Conservation (phyloP, 2,888 invertebrate genomes). For the Steinernema carpocapsae region DNA sequence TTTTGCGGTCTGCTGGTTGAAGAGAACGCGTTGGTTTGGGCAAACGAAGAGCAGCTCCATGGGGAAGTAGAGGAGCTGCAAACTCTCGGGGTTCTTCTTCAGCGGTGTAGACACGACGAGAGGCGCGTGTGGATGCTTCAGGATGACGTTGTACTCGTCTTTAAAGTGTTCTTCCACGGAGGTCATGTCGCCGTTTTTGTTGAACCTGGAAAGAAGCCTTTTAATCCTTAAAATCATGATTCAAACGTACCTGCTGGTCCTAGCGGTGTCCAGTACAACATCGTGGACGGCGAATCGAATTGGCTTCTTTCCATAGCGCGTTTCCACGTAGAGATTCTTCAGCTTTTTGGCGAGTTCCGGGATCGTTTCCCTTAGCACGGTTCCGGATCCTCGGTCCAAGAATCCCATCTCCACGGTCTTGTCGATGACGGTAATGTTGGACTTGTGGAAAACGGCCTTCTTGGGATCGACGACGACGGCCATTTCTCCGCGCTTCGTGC, state of each 20-base stretch:
- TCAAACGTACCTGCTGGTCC: neutral
- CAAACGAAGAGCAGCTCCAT: conserved; percentile 47
- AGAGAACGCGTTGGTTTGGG: conserved; percentile 51
- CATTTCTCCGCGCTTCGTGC: neutral
- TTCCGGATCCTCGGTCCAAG: neutral
- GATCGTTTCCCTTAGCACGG: neutral
- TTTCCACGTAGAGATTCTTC: neutral
- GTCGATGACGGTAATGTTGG: neutral
- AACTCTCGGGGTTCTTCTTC: too few species aligned
- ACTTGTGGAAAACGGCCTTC: neutral
- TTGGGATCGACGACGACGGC: neutral
- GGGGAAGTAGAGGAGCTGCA: conserved; percentile 49
- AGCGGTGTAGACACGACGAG: conserved; percentile 39
- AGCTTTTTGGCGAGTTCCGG: neutral
- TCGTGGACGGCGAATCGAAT: neutral
- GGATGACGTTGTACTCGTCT: neutral
- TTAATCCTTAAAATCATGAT: too few species aligned
- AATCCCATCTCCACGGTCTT: neutral
- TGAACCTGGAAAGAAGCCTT: too few species aligned
- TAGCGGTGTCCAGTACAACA: neutral
- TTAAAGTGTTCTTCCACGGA: neutral
- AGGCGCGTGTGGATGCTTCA: conserved; percentile 42
- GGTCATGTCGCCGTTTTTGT: neutral
- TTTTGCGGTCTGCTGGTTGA: conserved; percentile 46
- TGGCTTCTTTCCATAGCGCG: neutral